These are phyloP conservation scores for Gerosis bhagava DNA, from an alignment of 2,888 invertebrate genomes.

Conservation along the genomic window DNA sequence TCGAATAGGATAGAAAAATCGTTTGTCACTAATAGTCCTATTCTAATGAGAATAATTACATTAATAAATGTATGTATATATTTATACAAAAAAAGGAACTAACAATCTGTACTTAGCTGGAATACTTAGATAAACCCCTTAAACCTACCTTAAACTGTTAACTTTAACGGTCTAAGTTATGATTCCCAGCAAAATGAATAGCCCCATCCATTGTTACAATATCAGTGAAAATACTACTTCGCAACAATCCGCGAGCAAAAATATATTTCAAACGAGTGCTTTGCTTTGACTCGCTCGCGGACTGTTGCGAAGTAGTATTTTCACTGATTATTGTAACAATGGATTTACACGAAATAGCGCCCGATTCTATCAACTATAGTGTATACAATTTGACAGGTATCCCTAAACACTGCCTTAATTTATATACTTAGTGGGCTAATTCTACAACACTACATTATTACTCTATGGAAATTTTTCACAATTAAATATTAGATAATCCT, in stretches of 20 bases:
- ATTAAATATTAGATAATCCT: constrained; percentile 48
- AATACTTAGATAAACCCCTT: constrained; percentile 43
- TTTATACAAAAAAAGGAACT: constrained; percentile 77
- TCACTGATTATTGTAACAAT: too few species aligned
- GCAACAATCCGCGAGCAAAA: too few species aligned
- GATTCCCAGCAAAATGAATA: constrained; percentile 15
- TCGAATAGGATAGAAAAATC: constrained; percentile 29
- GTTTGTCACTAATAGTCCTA: constrained; percentile 8
- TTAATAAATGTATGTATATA: constrained; percentile 46
- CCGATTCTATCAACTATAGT: too few species aligned
- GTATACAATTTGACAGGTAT: constrained; percentile 7
- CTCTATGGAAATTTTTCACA: constrained; percentile 72
- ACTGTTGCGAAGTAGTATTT: too few species aligned
- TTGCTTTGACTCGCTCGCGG: too few species aligned
- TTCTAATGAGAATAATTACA: constrained; percentile 38
- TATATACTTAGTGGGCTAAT: constrained; percentile 38
- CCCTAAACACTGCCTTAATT: constrained; percentile 13
- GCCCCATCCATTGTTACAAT: not conserved
- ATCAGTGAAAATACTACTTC: too few species aligned
- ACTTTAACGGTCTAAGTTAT: constrained; percentile 16
- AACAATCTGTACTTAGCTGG: constrained; percentile 67
- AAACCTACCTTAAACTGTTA: constrained; percentile 47
- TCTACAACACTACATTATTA: constrained; percentile 43
- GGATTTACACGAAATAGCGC: too few species aligned
- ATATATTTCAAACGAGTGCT: too few species aligned